Percentiles rank a stretch among this genome's conserved stretches.
Conservation (phyloP, 64 coral and sea anemone genomes). For the Trachythela sp. region DNA sequence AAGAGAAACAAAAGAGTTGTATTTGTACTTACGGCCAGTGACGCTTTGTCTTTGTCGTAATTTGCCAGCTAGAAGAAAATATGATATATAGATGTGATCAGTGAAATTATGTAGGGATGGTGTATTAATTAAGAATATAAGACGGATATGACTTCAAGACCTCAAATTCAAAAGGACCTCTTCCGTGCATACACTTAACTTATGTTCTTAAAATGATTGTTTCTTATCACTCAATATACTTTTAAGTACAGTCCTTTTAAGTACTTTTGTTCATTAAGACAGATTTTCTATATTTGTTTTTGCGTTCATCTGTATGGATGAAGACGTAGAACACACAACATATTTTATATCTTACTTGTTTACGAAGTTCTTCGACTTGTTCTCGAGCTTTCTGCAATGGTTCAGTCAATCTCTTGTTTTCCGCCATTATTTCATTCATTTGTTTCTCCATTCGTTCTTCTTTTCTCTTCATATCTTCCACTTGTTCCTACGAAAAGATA, state of each 20-base stretch:
- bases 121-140: too few relatives aligned
- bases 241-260: too few relatives aligned
- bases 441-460: constrained; percentile 99
- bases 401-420: constrained; percentile 93
- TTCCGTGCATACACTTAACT: too few relatives aligned
- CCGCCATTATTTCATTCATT: constrained; percentile 99
- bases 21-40: constrained; percentile 78
- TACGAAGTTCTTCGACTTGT: constrained; percentile 86
- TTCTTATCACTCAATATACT: too few relatives aligned
- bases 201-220: too few relatives aligned
- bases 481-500: constrained; percentile 82
- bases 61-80: constrained; percentile 77
- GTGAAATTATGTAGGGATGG: not conserved
- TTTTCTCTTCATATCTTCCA: constrained; percentile 99
- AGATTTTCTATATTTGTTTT: too few relatives aligned
- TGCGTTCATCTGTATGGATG: too few relatives aligned
- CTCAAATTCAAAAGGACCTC: too few relatives aligned
- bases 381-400: constrained; percentile 94
- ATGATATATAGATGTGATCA: not conserved
- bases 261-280: too few relatives aligned
- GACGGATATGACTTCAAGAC: too few relatives aligned
- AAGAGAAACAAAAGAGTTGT: too few relatives aligned
- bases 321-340: too few relatives aligned
- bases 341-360: constrained; percentile 87
- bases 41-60: constrained; percentile 99